phyloP scores from a whole-genome alignment of 1,140 invertebrate genomes.

The Zaprionus tsacasi region DNA sequence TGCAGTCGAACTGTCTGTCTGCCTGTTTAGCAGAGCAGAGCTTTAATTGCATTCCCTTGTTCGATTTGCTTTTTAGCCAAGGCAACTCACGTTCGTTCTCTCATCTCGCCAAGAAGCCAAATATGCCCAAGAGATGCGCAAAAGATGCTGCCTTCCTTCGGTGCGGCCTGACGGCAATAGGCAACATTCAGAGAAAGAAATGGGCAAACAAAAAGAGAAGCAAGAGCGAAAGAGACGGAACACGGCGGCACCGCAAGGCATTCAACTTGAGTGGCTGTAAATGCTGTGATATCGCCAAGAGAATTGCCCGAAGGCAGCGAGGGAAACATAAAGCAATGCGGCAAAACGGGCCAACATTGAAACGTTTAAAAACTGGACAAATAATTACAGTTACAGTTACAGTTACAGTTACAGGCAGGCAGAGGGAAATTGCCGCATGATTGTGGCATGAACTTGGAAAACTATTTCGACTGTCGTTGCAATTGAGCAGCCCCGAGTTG shows the following conservation, averaged over 20 bases:
- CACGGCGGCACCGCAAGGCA: constrained; percentile 65
- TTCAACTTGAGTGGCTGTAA: constrained; percentile 78
- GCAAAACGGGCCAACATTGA: constrained; percentile 56
- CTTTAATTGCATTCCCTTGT: constrained; percentile 46
- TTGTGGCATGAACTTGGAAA: constrained; percentile 52
- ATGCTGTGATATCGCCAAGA: constrained; percentile 48
- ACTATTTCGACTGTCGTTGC: constrained; percentile 62
- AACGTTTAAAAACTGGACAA: constrained; percentile 61
- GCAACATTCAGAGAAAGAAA: constrained; percentile 43
- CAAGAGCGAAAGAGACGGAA: constrained; percentile 34
- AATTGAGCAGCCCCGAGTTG: constrained; percentile 28
- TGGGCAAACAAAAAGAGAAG: neutral
- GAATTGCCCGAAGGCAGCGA: constrained; percentile 22
- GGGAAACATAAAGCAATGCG: constrained; percentile 34
- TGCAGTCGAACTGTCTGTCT: neutral
- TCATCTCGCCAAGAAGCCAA: constrained; percentile 13
- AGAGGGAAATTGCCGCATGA: constrained; percentile 23
- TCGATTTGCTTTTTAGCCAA: neutral
- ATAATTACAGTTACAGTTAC: constrained; percentile 70
- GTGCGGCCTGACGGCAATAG: constrained; percentile 23
- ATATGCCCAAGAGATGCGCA: constrained; percentile 51
- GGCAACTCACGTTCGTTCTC: neutral
- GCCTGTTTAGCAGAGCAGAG: neutral
- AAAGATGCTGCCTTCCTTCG: constrained; percentile 10
- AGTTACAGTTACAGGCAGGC: no score